A percentile compares a stretch with the other conserved stretches of the same genome.
These are phyloP conservation scores for Apogon hyalosoma DNA, from an alignment of 2,797 vertebrate genomes.

Conservation along the genomic window DNA sequence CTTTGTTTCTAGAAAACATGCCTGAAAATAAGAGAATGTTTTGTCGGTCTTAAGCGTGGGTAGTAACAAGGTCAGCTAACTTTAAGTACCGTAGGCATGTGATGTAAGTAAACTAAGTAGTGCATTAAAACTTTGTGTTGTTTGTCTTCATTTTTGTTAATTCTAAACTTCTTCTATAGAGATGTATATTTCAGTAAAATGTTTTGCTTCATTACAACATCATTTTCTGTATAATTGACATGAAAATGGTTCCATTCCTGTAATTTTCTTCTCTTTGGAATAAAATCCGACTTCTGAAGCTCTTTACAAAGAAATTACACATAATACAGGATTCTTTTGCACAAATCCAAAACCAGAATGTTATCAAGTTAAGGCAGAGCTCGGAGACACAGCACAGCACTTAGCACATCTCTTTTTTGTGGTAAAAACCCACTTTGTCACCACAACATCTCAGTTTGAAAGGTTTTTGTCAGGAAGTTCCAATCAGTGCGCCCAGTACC, in stretches of 20 bases:
- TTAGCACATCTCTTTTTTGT: not conserved
- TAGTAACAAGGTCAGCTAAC: conserved; percentile 10
- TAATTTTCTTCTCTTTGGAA: not conserved
- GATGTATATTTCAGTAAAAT: not conserved
- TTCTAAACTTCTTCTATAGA: not conserved
- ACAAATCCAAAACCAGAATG: conserved; percentile 1
- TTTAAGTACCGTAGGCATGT: conserved; percentile 2
- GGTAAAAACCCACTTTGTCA: not conserved
- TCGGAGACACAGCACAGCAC: not conserved
- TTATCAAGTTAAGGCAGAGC: not conserved
- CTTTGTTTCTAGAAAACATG: not conserved
- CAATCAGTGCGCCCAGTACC: not conserved
- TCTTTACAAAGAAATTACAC: not conserved
- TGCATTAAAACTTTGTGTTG: not conserved
- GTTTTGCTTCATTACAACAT: not conserved
- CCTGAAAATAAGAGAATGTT: not conserved
- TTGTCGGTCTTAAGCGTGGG: not conserved
- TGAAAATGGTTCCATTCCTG: conserved; percentile 8
- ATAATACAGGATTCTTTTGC: not conserved
- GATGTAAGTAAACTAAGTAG: not conserved
- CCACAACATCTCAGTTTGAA: conserved; percentile 2
- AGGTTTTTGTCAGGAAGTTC: conserved; percentile 20
- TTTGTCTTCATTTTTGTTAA: not conserved
- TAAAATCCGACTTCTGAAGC: not conserved
- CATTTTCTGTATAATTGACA: not conserved